Conservation (phyloP, 1,140 invertebrate genomes). For the Euglossa dilemma region DNA sequence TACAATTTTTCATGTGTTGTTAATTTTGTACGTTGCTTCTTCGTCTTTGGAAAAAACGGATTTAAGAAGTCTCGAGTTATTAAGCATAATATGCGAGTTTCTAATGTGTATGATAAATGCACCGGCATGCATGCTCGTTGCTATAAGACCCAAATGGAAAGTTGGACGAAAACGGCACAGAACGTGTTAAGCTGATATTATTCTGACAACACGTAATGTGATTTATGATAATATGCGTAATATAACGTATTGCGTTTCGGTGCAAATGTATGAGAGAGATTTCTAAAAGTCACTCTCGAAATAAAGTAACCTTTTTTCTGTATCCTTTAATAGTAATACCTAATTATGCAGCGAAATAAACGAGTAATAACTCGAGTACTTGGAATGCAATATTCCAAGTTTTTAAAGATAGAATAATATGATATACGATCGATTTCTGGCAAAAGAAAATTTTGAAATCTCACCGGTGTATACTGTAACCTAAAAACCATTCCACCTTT, state of each 20-base stretch:
- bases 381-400: too few species aligned
- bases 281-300: not conserved
- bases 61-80: not conserved
- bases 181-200: not conserved
- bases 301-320: not conserved
- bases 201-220: not conserved
- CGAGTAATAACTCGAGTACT: not conserved
- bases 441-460: too few species aligned
- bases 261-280: not conserved
- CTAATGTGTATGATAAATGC: not conserved
- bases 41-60: too few species aligned
- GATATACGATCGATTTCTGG: too few species aligned
- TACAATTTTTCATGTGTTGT: too few species aligned
- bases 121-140: not conserved
- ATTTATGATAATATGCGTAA: not conserved
- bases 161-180: not conserved
- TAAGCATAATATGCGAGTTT: not conserved
- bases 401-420: too few species aligned
- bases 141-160: not conserved
- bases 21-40: too few species aligned
- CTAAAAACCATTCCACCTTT: too few species aligned
- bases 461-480: too few species aligned
- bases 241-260: not conserved
- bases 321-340: not conserved
- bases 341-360: not conserved